Conservation (phyloP, 2,797 vertebrate species). For the Bradypodion ventrale region DNA sequence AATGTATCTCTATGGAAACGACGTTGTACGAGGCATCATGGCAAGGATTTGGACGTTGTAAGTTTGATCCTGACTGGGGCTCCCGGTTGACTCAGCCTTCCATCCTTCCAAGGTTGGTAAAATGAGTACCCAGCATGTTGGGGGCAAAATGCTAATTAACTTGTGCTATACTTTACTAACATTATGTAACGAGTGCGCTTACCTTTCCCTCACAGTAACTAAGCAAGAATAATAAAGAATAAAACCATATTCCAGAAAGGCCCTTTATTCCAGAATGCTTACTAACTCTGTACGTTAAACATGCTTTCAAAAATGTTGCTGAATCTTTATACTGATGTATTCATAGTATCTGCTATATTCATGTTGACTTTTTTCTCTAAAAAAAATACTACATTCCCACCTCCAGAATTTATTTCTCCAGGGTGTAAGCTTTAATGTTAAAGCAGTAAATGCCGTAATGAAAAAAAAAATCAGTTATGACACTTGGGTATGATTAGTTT, state of each 20-base stretch:
- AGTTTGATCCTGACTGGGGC: too few relatives aligned
- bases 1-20: too few relatives aligned
- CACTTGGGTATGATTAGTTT: constrained; percentile 65
- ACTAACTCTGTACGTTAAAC: constrained; percentile 20
- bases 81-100: too few relatives aligned
- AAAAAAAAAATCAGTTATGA: constrained; percentile 66
- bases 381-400: constrained; percentile 53
- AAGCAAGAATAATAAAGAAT: too few relatives aligned
- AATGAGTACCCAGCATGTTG: too few relatives aligned
- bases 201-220: too few relatives aligned
- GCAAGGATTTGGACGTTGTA: too few relatives aligned
- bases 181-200: too few relatives aligned
- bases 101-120: too few relatives aligned
- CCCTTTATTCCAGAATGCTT: constrained; percentile 25
- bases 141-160: too few relatives aligned
- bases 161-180: too few relatives aligned
- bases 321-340: constrained; percentile 30
- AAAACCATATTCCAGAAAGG: background rate
- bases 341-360: background rate
- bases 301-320: background rate
- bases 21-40: too few relatives aligned
- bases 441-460: constrained; percentile 59
- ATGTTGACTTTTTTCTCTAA: constrained; percentile 31
- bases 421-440: constrained; percentile 59
- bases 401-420: constrained; percentile 62